Evolutionary conservation across 2,113 vertebrate species (phyloP).

Genomic region (Gracilinanus agilis): DNA sequence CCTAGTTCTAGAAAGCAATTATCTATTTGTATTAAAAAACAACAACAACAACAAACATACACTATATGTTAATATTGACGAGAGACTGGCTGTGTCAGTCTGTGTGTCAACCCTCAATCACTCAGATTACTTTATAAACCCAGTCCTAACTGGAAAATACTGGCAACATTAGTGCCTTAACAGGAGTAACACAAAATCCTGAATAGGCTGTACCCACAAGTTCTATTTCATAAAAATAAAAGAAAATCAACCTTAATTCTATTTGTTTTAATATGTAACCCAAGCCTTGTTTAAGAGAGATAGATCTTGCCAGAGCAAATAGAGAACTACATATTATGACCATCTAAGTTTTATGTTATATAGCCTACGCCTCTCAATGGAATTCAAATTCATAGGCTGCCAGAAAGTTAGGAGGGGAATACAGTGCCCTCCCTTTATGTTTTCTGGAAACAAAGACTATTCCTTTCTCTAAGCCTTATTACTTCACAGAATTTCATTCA

Average conservation of each 20-base stretch:
- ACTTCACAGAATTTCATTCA: neutral
- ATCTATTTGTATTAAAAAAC: neutral
- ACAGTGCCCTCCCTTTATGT: conserved; percentile 45
- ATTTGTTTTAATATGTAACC: conserved; percentile 69
- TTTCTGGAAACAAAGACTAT: conserved; percentile 52
- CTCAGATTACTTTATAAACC: conserved; percentile 2
- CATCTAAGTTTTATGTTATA: conserved; percentile 61
- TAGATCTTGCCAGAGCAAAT: conserved; percentile 72
- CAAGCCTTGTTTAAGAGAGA: conserved; percentile 63
- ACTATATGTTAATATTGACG: neutral
- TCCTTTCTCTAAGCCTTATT: conserved; percentile 37
- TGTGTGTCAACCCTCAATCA: neutral
- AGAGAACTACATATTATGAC: neutral
- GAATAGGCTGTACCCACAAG: conserved; percentile 36
- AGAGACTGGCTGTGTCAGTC: neutral
- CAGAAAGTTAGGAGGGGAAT: conserved; percentile 57
- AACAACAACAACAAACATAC: conserved; percentile 33
- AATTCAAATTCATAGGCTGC: conserved; percentile 67
- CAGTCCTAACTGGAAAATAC: conserved; percentile 51
- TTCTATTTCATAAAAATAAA: conserved; percentile 29
- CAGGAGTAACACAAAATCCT: conserved; percentile 50
- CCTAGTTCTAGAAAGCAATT: neutral
- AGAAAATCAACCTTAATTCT: conserved; percentile 65
- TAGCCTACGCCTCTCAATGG: conserved; percentile 61
- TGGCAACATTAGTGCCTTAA: conserved; percentile 55